These are phyloP conservation scores for Perca fluviatilis DNA, from an alignment of 2,113 vertebrate genomes.

Conservation along the genomic window DNA sequence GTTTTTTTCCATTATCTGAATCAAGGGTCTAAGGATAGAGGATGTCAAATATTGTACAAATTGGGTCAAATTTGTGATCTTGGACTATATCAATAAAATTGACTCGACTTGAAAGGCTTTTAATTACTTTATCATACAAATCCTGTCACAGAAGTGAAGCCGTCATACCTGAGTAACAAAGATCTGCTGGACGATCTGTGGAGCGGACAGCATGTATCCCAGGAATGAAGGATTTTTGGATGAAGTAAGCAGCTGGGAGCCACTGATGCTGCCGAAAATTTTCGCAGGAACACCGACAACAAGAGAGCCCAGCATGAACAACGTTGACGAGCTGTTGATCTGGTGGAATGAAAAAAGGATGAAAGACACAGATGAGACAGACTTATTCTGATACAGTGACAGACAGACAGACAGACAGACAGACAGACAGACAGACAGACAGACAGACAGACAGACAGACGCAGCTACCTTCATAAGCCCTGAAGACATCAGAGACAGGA, in stretches of 20 bases:
- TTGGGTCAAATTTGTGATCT: not conserved
- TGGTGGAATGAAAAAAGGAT: constrained; percentile 33
- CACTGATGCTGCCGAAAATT: constrained; percentile 23
- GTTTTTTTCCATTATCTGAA: not conserved
- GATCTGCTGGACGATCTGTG: constrained; percentile 56
- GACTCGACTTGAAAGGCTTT: no score
- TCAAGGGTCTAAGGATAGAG: not conserved
- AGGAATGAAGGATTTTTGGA: constrained; percentile 57
- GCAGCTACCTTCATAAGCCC: constrained; percentile 69
- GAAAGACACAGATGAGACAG: not conserved
- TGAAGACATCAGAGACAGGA: constrained; percentile 59
- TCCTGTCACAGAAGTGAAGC: not conserved
- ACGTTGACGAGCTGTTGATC: constrained; percentile 30
- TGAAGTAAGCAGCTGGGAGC: constrained; percentile 39
- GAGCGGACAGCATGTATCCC: constrained; percentile 41
- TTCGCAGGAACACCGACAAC: constrained; percentile 67
- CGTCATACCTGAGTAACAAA: constrained; percentile 76
- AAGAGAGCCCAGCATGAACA: constrained; percentile 76
- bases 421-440: not conserved
- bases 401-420: not conserved
- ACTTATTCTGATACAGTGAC: not conserved
- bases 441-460: not conserved
- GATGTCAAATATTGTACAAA: not conserved
- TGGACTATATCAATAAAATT: not conserved
- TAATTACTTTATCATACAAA: no score